A percentile compares a stretch with the other conserved stretches of the same genome.
Conservation (phyloP, 2,888 invertebrate genomes). For the Boloria euphrosyne region DNA sequence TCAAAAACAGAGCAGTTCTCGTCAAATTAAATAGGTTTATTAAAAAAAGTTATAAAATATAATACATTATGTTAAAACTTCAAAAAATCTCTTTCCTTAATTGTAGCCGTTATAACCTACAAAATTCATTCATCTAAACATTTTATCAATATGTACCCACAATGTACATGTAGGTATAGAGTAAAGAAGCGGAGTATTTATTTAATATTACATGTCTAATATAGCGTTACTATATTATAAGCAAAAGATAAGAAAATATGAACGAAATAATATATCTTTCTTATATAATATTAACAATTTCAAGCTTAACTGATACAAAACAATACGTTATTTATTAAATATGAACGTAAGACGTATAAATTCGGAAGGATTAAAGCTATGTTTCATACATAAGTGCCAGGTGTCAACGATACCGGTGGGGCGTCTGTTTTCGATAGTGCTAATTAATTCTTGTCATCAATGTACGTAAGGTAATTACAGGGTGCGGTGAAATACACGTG, state of each 20-base stretch:
- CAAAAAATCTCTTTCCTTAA: no score
- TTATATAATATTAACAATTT: neutral
- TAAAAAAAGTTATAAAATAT: no score
- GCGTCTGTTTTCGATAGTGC: slow-evolving; percentile 62
- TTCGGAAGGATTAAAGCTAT: slow-evolving; percentile 17
- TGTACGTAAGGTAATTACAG: slow-evolving; percentile 64
- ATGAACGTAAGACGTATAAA: slow-evolving; percentile 1
- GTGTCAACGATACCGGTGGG: slow-evolving; percentile 36
- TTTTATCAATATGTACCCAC: no score
- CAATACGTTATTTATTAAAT: slow-evolving; percentile 11
- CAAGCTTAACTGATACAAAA: neutral
- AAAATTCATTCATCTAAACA: no score
- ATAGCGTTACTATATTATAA: neutral
- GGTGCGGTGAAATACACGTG: slow-evolving; percentile 58
- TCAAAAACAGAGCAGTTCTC: no score
- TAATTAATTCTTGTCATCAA: slow-evolving; percentile 66
- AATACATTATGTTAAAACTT: no score
- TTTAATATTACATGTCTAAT: slow-evolving; percentile 1
- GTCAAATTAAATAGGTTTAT: no score
- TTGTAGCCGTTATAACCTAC: no score
- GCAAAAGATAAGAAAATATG: neutral
- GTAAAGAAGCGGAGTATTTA: neutral
- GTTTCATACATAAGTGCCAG: slow-evolving; percentile 29
- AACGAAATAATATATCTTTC: neutral
- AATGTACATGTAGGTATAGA: no score